Evolutionary conservation across 1,140 invertebrate genomes (phyloP), one percentile per base, ranked within the genome.

Genomic region (Popillia japonica): DNA sequence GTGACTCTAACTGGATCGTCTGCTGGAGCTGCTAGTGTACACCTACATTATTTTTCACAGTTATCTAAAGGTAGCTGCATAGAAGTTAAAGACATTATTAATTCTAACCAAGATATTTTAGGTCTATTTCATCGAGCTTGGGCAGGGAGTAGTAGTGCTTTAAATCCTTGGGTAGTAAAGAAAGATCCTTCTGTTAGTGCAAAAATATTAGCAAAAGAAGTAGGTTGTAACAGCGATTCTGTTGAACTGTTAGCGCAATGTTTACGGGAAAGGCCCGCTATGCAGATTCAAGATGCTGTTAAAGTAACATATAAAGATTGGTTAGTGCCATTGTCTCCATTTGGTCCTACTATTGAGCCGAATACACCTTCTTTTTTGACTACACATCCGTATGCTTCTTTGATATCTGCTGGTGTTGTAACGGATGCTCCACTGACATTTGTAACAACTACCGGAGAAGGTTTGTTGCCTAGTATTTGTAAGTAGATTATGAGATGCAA

Each of bases 91-190:
- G 4, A 34, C 2, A 34, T 10, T 68, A 34, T 27, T 23, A 23
- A 7, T 68, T 6, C 22, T 55, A 2, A n/a, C 6, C 61, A 14
- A 27, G 7, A 27, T 14, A 68, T 81, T 93, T 6, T 72, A 7
- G 78, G 11, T 23, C 48, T 76, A 27, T 93, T 94, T 77, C 92
- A 93, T 75, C 90, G 90, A 61, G 93, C 87, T 9, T 94, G 94
- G 76, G 90, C 92, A 0, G 91, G 94, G 86, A 94, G 93, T 82
- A 94, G 95, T 3, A 93, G 92, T 0, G 92, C 93, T 4, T 85
- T 94, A 8, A 92, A 92, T 82, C 90, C 93, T 0, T 96, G 94
- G 94, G 91, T 27, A 42, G 23, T 76, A 23, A 20, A 76, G n/a
- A 48, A 22, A 3, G 75, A 76, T 55, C 44, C 75, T 14, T 27